phyloP scores from a whole-genome alignment of 1,140 invertebrate genomes.

The Tigriopus japonicus region DNA sequence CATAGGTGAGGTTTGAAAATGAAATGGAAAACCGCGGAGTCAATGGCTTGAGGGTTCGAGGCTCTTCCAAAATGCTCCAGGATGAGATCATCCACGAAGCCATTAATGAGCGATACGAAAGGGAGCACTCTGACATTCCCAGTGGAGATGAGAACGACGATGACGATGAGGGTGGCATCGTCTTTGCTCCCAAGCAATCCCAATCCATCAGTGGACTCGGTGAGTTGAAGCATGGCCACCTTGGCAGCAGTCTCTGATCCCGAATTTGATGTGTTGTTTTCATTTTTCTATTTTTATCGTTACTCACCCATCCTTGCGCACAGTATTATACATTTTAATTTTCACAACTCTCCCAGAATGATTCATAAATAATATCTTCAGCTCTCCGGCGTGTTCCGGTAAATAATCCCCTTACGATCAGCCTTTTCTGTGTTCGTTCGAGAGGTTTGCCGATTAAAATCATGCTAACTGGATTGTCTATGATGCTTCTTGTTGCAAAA shows the following conservation, averaged over 20 bases:
- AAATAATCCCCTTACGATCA: no score
- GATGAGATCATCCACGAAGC: slow-evolving; percentile 14
- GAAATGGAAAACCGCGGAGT: no score
- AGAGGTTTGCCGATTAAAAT: no score
- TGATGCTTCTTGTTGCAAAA: no score
- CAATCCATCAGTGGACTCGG: background rate
- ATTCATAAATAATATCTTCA: no score
- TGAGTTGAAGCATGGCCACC: background rate
- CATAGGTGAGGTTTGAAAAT: background rate
- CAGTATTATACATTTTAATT: no score
- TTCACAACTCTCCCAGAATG: no score
- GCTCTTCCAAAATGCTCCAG: slow-evolving; percentile 16
- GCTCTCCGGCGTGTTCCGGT: no score
- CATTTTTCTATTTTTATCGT: background rate
- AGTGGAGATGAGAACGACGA: background rate
- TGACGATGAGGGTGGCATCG: background rate
- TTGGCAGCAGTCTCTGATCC: background rate
- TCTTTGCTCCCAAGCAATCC: background rate
- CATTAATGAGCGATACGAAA: background rate
- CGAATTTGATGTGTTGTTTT: background rate
- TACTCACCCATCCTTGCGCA: background rate
- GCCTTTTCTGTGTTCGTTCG: no score
- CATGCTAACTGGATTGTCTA: no score
- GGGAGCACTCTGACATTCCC: background rate
- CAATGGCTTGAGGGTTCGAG: slow-evolving; percentile 13